Percentiles rank a stretch among this genome's conserved stretches.
phyloP scores from a whole-genome alignment of 64 coral and sea anemone species.

The Porites australiensis region DNA sequence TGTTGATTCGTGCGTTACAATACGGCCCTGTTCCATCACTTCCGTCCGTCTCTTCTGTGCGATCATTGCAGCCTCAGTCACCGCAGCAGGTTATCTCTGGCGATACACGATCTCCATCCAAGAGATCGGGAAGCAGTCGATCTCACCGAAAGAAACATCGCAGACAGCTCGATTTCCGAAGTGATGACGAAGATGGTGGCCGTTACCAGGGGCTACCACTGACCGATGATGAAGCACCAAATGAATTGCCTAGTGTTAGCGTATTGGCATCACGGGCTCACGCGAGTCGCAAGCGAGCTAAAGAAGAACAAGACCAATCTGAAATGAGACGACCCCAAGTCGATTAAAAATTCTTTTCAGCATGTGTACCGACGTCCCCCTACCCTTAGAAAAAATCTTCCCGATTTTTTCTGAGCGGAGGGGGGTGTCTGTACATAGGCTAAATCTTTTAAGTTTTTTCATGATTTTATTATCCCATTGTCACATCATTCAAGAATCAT shows the following conservation, averaged over 20 bases:
- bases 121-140: slow-evolving; percentile 19
- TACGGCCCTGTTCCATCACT: slow-evolving; percentile 2
- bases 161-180: slow-evolving; percentile 31
- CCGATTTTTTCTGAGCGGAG: no score
- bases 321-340: background rate
- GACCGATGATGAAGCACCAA: background rate
- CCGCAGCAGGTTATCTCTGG: background rate
- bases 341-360: background rate
- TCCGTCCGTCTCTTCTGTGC: slow-evolving; percentile 21
- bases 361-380: no score
- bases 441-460: no score
- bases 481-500: no score
- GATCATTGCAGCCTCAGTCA: slow-evolving; percentile 24
- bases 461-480: no score
- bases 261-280: slow-evolving; percentile 38
- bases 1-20: slow-evolving; percentile 63
- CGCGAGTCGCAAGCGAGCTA: background rate
- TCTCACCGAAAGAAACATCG: slow-evolving; percentile 71
- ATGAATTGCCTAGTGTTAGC: slow-evolving; percentile 58
- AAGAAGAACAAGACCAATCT: background rate
- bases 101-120: slow-evolving; percentile 24
- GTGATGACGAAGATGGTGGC: slow-evolving; percentile 63
- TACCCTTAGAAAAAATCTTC: no score
- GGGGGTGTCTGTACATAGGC: no score
- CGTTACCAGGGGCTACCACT: slow-evolving; percentile 67